Conservation (phyloP, 2,113 vertebrate species). For the Nycticorax nycticorax region DNA sequence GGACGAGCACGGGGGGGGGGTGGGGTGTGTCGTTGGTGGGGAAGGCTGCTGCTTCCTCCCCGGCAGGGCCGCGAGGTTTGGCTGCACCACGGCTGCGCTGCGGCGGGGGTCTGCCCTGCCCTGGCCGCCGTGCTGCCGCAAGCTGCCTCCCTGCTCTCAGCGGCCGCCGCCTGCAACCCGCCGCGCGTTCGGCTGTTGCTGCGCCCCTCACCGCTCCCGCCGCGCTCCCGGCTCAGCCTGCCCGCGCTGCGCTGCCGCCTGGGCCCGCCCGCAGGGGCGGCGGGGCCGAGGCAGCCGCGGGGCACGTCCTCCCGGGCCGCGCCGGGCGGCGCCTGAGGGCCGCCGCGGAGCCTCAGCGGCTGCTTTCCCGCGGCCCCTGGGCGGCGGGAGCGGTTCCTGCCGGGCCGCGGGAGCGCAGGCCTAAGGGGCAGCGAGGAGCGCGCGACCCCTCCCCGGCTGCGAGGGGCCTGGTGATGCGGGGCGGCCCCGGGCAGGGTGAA, state of each 20-base stretch:
- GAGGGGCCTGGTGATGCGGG: not conserved
- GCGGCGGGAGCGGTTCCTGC: not conserved
- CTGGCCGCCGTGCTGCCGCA: too few species aligned
- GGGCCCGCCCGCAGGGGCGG: too few species aligned
- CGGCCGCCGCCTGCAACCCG: too few species aligned
- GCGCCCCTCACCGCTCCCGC: fast-evolving
- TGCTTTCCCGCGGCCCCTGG: too few species aligned
- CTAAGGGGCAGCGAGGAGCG: not conserved
- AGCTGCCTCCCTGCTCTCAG: too few species aligned
- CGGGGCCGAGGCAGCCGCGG: not conserved
- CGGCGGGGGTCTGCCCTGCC: too few species aligned
- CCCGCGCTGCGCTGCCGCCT: fast-evolving
- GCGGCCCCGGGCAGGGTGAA: not conserved
- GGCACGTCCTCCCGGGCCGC: not conserved
- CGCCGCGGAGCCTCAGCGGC: too few species aligned
- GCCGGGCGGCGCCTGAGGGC: not conserved
- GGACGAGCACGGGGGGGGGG: not conserved
- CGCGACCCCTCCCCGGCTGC: not conserved
- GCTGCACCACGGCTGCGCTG: fast-evolving
- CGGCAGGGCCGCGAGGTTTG: fast-evolving
- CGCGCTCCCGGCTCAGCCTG: not conserved
- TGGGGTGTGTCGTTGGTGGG: fast-evolving
- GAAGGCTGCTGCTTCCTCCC: not conserved
- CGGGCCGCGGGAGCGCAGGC: not conserved
- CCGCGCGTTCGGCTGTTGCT: fast-evolving